phyloP scores from a whole-genome alignment of 2,888 invertebrate species.

The Scaptodrosophila latifasciaeformis region DNA sequence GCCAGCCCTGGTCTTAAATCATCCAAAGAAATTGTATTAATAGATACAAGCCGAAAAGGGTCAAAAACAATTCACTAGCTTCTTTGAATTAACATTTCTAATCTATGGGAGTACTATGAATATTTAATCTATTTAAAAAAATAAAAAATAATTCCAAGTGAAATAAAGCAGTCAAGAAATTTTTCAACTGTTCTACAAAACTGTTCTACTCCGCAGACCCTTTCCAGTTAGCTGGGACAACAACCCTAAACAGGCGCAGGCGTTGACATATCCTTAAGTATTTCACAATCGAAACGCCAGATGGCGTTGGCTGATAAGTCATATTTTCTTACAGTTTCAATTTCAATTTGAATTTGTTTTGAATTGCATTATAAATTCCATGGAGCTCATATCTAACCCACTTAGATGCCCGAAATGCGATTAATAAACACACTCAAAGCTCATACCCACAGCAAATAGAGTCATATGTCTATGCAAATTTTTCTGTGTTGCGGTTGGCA shows the following conservation, averaged over 20 bases:
- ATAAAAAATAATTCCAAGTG: too few species aligned
- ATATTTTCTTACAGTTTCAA: background rate
- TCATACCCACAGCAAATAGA: slow-evolving; percentile 43
- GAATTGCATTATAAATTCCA: slow-evolving; percentile 34
- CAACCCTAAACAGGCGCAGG: too few species aligned
- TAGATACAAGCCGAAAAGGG: background rate
- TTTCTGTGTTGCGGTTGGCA: slow-evolving; percentile 36
- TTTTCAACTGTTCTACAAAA: too few species aligned
- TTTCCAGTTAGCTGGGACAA: slow-evolving; percentile 22
- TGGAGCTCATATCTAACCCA: slow-evolving; percentile 44
- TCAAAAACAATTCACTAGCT: background rate
- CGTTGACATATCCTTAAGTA: too few species aligned
- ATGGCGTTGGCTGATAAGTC: slow-evolving; percentile 21
- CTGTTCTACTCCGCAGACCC: too few species aligned
- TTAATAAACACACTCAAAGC: slow-evolving; percentile 40
- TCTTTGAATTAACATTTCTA: too few species aligned
- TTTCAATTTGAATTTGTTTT: slow-evolving; percentile 22
- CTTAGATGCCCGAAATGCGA: slow-evolving; percentile 51
- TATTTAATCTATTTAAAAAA: too few species aligned
- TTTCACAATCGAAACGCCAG: slow-evolving; percentile 21
- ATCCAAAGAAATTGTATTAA: background rate
- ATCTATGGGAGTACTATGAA: too few species aligned
- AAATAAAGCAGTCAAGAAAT: too few species aligned
- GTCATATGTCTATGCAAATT: slow-evolving; percentile 59
- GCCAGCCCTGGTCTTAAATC: too few species aligned